These are phyloP conservation scores for Bombycilla garrulus DNA, from an alignment of 2,113 vertebrate species.

Conservation along the genomic window DNA sequence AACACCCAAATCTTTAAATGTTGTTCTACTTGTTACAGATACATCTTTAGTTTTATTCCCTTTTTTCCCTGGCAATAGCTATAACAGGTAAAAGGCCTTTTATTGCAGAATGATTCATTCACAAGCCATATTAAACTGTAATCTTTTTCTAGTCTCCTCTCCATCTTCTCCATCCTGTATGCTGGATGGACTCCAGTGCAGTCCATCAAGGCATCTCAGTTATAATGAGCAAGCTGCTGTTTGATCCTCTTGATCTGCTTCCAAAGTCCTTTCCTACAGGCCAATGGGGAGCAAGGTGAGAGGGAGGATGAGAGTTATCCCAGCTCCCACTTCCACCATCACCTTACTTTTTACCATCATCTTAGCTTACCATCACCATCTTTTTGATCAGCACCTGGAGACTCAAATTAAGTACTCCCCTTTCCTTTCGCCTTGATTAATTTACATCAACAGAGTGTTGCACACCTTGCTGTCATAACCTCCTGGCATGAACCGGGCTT, in stretches of 20 bases:
- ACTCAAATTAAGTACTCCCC: neutral
- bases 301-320: neutral
- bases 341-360: neutral
- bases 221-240: slow-evolving; percentile 56
- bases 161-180: slow-evolving; percentile 16
- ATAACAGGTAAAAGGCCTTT: neutral
- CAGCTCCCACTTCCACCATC: neutral
- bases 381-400: neutral
- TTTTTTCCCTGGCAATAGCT: neutral
- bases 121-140: neutral
- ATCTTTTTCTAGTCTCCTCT: neutral
- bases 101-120: neutral
- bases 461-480: neutral
- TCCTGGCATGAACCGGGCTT: neutral
- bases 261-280: neutral
- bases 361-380: neutral
- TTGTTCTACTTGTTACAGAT: neutral
- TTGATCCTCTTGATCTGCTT: neutral
- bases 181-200: slow-evolving; percentile 8
- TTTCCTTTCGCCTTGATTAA: neutral
- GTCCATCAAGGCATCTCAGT: slow-evolving; percentile 55
- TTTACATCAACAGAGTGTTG: neutral
- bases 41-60: neutral
- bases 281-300: neutral
- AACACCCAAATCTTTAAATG: neutral